A percentile compares a stretch with the other conserved stretches of the same genome.
These are phyloP conservation scores for Meloidogyne exigua DNA, from an alignment of 1,140 invertebrate species.

Conservation along the genomic window DNA sequence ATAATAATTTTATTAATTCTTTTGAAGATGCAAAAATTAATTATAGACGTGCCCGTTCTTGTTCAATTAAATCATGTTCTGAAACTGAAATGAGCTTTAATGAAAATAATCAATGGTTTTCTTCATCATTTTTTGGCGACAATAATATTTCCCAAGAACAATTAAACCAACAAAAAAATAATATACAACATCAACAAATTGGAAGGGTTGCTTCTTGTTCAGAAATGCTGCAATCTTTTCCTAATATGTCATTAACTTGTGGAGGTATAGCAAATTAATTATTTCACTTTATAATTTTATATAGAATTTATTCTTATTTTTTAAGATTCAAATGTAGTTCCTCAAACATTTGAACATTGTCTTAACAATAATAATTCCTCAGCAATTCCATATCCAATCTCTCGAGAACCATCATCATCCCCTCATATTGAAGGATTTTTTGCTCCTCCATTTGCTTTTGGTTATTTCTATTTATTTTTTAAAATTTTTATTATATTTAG, in stretches of 20 bases:
- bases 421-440: constrained; percentile 22
- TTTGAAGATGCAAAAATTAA: neutral
- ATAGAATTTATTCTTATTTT: too few species aligned
- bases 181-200: neutral
- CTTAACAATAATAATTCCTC: neutral
- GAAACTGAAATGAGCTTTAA: constrained; percentile 2
- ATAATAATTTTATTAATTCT: neutral
- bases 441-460: constrained; percentile 27
- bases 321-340: neutral
- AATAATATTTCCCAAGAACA: neutral
- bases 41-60: neutral
- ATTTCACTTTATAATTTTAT: too few species aligned
- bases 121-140: neutral
- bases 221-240: neutral
- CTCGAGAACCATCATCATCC: neutral
- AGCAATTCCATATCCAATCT: neutral
- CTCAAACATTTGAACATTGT: neutral
- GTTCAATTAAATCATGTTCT: neutral
- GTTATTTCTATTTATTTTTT: neutral
- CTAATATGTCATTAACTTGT: constrained; percentile 5
- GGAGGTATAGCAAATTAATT: neutral
- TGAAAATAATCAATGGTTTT: neutral
- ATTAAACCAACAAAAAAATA: neutral
- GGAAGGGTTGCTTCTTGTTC: neutral
- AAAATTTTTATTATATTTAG: constrained; percentile 8